Evolutionary conservation across 2,888 invertebrate species (phyloP).

Genomic region (Orchestes rusci): DNA sequence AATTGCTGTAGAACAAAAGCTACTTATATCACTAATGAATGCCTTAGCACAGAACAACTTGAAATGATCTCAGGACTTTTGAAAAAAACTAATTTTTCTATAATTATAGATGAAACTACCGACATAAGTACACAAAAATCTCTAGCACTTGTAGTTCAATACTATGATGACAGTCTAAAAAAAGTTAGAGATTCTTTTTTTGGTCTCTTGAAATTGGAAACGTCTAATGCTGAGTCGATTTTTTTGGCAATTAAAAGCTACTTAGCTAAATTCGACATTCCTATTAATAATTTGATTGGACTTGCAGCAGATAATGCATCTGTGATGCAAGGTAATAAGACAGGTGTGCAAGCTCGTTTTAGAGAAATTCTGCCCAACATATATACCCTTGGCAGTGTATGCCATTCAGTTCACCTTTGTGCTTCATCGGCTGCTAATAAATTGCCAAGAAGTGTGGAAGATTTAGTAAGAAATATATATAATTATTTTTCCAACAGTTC

Average conservation of each 20-base stretch:
- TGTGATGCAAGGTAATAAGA: constrained; percentile 9
- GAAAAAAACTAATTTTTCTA: constrained; percentile 5
- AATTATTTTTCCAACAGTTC: constrained; percentile 11
- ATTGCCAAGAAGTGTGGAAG: constrained; percentile 6
- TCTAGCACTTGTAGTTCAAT: constrained; percentile 12
- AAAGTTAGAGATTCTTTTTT: constrained; percentile 12
- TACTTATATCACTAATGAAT: constrained; percentile 3
- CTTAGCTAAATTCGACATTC: constrained; percentile 4
- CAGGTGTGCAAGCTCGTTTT: constrained; percentile 11
- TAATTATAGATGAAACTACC: constrained; percentile 14
- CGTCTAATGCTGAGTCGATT: constrained; percentile 5
- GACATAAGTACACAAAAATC: constrained; percentile 14
- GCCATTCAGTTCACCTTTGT: constrained; percentile 8
- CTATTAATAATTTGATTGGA: constrained; percentile 7
- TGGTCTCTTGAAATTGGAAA: constrained; percentile 10
- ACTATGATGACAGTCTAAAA: constrained; percentile 6
- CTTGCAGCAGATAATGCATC: constrained; percentile 14
- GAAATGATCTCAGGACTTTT: not conserved
- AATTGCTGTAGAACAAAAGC: constrained; percentile 1
- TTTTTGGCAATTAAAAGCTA: constrained; percentile 1
- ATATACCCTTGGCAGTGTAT: constrained; percentile 9
- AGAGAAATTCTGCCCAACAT: constrained; percentile 11
- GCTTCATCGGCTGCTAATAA: constrained; percentile 7
- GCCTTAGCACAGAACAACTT: constrained; percentile 1
- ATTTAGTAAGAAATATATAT: constrained; percentile 5